Conservation (phyloP, 1,140 invertebrate species). For the Drosophila pachea region DNA sequence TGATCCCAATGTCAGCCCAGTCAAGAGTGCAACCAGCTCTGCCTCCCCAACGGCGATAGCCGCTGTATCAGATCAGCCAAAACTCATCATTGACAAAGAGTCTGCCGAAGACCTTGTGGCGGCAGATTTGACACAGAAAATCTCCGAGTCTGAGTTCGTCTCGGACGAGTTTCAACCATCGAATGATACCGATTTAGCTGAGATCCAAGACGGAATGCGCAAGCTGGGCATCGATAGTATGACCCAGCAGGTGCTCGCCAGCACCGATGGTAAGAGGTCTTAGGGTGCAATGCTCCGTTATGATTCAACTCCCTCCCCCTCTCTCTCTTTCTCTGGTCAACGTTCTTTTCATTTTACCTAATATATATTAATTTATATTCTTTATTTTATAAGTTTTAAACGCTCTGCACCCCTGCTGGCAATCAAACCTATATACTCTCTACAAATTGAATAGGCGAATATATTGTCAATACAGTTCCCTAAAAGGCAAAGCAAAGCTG, state of each 20-base stretch:
- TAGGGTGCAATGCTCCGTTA: constrained; percentile 20
- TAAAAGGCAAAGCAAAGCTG: too few species aligned
- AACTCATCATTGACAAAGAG: constrained; percentile 41
- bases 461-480: too few species aligned
- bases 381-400: background rate
- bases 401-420: too few species aligned
- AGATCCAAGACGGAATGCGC: constrained; percentile 85
- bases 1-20: constrained; percentile 15
- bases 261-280: constrained; percentile 75
- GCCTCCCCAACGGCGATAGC: constrained; percentile 1
- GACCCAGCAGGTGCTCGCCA: constrained; percentile 68
- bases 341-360: background rate
- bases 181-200: constrained; percentile 82
- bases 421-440: too few species aligned
- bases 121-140: constrained; percentile 40
- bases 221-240: constrained; percentile 81
- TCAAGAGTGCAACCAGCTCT: constrained; percentile 24
- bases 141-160: constrained; percentile 82
- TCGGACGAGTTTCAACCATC: constrained; percentile 83
- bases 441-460: too few species aligned
- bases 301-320: constrained; percentile 16
- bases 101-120: constrained; percentile 19
- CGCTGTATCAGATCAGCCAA: constrained; percentile 47
- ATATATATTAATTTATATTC: constrained; percentile 1
- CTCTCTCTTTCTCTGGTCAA: background rate